Base-by-base conservation (phyloP, 1,140 invertebrate species). In the Diabrotica undecimpunctata region DNA sequence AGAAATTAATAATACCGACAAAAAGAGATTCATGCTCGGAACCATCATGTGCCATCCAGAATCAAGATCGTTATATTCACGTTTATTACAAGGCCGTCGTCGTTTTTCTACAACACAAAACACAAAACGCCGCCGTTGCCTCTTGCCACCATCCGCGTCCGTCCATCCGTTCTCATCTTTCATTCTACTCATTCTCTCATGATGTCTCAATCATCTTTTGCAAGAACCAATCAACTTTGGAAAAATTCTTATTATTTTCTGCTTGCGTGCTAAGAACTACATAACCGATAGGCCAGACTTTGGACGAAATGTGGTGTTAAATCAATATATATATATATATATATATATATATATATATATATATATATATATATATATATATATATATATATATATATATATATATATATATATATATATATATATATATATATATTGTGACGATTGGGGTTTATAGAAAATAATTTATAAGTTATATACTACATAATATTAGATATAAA, bases 101-200 rank as follows among this genome's bases (percentile, higher is more conserved):
- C 41, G n/a, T 46, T 46, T 25, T 46, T 46, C 41, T 46, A 46
- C 41, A 46, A 46, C 41, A 46, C 41, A 46, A 46, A 46, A 46
- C 41, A 46, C n/a, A 25, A 25, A 25, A 25, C 25, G 25, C 25
- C 25, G 25, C 25, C 25, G 25, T 25, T 25, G 25, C 25, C n/a
- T 46, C 41, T 46, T 46, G 41, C 41, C 41, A 46, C 41, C 41
- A 46, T 46, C 41, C 41, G 41, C n/a, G 41, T 46, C 41, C 41
- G 41, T 46, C 25, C 41, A 46, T 8, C n/a, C 41, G 41, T 46
- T 46, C 41, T 46, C 41, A 46, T 46, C 41, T 46, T 46, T 46
- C 41, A 46, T 46, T 46, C 41, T 46, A 46, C n/a, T 46, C 41
- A 46, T 46, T 46, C 41, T 46, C 41, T 46, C 41, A 46, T 46